A percentile compares a stretch with the other conserved stretches of the same genome.
Conservation (phyloP, 2,888 invertebrate species). For the Calameuta pallipes region DNA sequence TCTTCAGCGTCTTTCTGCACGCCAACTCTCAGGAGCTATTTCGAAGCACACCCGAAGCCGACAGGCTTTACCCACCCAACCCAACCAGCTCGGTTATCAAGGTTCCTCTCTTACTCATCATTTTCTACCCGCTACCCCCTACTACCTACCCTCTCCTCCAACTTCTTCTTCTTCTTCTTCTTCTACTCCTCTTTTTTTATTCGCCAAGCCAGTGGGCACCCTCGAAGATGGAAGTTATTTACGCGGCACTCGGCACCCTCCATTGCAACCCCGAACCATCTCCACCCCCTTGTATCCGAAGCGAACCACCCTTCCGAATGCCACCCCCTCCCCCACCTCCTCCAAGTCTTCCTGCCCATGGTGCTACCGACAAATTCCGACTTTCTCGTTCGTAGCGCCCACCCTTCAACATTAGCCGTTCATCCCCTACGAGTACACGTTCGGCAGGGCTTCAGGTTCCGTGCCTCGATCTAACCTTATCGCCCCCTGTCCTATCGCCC, state of each 20-base stretch:
- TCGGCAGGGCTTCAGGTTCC: background rate
- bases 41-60: background rate
- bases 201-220: constrained; percentile 21
- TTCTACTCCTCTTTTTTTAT: constrained; percentile 15
- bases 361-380: constrained; percentile 1
- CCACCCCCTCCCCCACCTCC: constrained; percentile 12
- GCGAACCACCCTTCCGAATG: constrained; percentile 23
- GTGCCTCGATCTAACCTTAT: background rate
- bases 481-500: background rate
- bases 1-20: background rate
- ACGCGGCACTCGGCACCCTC: constrained; percentile 10
- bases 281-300: constrained; percentile 35
- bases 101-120: constrained; percentile 5
- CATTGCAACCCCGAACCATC: constrained; percentile 22
- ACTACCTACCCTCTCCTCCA: background rate
- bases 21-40: background rate
- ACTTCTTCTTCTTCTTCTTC: constrained; percentile 6
- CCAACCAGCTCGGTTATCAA: background rate
- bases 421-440: background rate
- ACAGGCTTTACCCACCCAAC: background rate
- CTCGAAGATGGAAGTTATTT: constrained; percentile 22
- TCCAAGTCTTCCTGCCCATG: background rate
- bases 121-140: background rate
- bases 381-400: background rate
- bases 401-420: background rate